phyloP scores from a whole-genome alignment of 2,888 invertebrate species.

The Iselma pallidipennis region DNA sequence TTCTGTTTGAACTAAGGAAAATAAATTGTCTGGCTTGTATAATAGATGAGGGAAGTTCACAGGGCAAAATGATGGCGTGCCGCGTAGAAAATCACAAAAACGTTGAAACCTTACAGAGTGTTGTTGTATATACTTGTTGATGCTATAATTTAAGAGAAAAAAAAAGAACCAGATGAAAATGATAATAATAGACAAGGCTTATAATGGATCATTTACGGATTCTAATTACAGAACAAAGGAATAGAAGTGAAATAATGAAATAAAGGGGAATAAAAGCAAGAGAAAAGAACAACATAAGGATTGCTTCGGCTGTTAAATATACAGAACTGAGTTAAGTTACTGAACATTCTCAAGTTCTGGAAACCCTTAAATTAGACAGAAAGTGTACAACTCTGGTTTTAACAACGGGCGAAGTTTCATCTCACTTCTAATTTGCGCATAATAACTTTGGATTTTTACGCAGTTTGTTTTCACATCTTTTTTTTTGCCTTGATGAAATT shows the following conservation, averaged over 20 bases:
- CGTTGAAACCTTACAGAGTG: too few species aligned
- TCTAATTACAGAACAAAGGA: background rate
- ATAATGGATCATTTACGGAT: background rate
- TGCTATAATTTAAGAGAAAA: background rate
- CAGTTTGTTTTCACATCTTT: background rate
- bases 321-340: background rate
- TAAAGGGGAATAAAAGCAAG: background rate
- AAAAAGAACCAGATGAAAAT: background rate
- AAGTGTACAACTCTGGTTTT: background rate
- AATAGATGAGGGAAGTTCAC: constrained; percentile 50
- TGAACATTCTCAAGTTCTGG: background rate
- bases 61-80: constrained; percentile 46
- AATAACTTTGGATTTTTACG: constrained; percentile 5
- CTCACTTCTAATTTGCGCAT: constrained; percentile 5
- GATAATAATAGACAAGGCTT: background rate
- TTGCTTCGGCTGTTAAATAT: background rate
- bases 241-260: background rate
- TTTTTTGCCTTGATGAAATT: too few species aligned
- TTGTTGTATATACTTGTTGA: constrained; percentile 14
- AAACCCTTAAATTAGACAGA: constrained; percentile 2
- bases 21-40: constrained; percentile 52
- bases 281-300: background rate
- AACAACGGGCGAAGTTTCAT: constrained; percentile 4
- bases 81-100: constrained; percentile 40
- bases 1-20: constrained; percentile 51